Evolutionary conservation across 1,140 invertebrate species (phyloP).

Genomic region (Scaptomyza hsui): DNA sequence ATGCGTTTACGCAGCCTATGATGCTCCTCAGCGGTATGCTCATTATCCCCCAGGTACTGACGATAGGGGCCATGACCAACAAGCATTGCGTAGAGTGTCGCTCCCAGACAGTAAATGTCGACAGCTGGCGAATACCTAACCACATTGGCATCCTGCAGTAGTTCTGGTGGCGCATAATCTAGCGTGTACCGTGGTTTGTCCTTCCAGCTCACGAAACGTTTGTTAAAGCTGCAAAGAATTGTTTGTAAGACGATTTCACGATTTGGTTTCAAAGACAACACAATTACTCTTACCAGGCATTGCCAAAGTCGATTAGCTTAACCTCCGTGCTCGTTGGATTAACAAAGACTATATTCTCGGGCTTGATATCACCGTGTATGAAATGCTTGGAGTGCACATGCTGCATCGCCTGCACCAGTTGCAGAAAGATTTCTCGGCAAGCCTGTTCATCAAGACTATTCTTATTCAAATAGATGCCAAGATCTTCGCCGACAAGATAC

Average conservation of each 20-base stretch:
- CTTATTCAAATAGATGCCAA: slow-evolving; percentile 89
- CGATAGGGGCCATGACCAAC: slow-evolving; percentile 91
- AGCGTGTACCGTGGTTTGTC: slow-evolving; percentile 95
- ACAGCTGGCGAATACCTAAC: slow-evolving; percentile 93
- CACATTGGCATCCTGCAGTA: slow-evolving; percentile 86
- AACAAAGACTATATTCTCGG: slow-evolving; percentile 93
- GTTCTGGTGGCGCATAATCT: slow-evolving; percentile 95
- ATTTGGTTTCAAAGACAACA: not conserved
- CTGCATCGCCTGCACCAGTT: slow-evolving; percentile 91
- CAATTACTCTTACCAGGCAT: slow-evolving; percentile 85
- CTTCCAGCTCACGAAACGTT: slow-evolving; percentile 86
- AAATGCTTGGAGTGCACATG: slow-evolving; percentile 92
- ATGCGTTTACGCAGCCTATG: slow-evolving; percentile 59
- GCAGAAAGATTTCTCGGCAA: slow-evolving; percentile 89
- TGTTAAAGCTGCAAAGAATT: slow-evolving; percentile 86
- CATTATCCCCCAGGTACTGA: slow-evolving; percentile 64
- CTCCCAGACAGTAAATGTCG: slow-evolving; percentile 95
- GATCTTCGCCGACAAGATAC: slow-evolving; percentile 93
- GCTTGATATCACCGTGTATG: slow-evolving; percentile 95
- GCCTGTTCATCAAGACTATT: slow-evolving; percentile 89
- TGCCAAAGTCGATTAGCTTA: slow-evolving; percentile 96
- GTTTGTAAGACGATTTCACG: not conserved
- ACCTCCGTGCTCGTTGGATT: slow-evolving; percentile 85
- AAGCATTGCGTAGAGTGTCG: slow-evolving; percentile 94
- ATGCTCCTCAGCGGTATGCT: slow-evolving; percentile 41